phyloP scores from a whole-genome alignment of 2,113 vertebrate genomes.

The Sterna hirundo region DNA sequence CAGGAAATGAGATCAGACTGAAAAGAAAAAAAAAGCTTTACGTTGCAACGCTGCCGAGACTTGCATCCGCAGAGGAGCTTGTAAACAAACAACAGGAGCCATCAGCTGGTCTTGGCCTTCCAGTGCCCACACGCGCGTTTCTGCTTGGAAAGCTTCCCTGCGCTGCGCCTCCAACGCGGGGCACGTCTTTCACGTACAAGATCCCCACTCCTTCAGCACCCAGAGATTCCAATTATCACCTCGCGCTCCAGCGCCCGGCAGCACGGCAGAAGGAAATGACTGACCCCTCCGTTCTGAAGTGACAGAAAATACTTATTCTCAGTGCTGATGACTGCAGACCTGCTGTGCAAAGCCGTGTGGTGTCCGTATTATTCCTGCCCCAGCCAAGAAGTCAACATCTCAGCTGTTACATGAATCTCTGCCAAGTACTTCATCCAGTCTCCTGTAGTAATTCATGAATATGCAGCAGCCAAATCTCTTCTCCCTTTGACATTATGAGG shows the following conservation, averaged over 20 bases:
- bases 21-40: background rate
- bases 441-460: slow-evolving; percentile 21
- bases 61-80: background rate
- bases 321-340: background rate
- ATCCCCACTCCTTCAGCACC: background rate
- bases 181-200: background rate
- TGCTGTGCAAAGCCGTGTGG: background rate
- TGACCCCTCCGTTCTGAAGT: background rate
- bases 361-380: background rate
- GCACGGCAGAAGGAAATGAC: background rate
- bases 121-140: background rate
- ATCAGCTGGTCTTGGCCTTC: background rate
- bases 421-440: background rate
- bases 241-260: fast-evolving
- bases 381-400: slow-evolving; percentile 37
- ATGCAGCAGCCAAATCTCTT: slow-evolving; percentile 24
- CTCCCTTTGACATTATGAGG: slow-evolving; percentile 11
- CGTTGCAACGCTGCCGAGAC: background rate
- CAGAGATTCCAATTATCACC: background rate
- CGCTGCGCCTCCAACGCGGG: background rate
- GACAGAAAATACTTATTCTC: background rate
- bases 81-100: background rate
- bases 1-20: background rate
- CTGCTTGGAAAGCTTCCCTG: background rate
- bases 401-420: slow-evolving; percentile 21